phyloP scores from a whole-genome alignment of 2,797 vertebrate species.

The Euphonia xanthogaster region DNA sequence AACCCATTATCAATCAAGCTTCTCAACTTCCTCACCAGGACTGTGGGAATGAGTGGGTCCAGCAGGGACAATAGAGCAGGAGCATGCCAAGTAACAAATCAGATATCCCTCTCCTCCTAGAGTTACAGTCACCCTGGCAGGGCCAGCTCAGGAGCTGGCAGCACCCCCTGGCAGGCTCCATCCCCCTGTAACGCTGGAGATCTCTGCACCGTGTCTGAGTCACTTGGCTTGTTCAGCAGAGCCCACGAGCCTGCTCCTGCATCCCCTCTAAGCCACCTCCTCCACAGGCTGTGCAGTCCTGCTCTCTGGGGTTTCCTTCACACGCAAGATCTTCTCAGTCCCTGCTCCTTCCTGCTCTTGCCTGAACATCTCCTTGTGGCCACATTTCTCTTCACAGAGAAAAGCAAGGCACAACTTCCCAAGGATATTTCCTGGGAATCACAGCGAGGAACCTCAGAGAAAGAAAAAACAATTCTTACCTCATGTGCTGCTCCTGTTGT shows the following conservation, averaged over 20 bases:
- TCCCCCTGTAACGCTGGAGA: not conserved
- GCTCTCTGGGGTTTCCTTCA: fast-evolving
- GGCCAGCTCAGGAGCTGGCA: not conserved
- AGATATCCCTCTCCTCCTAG: not conserved
- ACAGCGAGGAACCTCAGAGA: not conserved
- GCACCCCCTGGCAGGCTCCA: not conserved
- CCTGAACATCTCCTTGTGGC: not conserved
- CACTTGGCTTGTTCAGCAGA: not conserved
- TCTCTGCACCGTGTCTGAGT: not conserved
- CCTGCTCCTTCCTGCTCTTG: not conserved
- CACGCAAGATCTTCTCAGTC: not conserved
- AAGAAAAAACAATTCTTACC: not conserved
- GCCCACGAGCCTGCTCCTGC: not conserved
- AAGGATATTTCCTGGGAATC: not conserved
- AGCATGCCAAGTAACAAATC: not conserved
- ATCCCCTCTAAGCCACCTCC: not conserved
- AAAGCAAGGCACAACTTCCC: not conserved
- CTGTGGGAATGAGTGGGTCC: not conserved
- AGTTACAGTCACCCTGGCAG: not conserved
- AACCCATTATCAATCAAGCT: not conserved
- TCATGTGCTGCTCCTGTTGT: not conserved
- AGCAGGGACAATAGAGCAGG: not conserved
- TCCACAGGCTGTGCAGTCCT: not conserved
- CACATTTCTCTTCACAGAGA: not conserved
- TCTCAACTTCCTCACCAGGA: not conserved